phyloP scores from a whole-genome alignment of 2,888 invertebrate genomes.

The Spisula solida region DNA sequence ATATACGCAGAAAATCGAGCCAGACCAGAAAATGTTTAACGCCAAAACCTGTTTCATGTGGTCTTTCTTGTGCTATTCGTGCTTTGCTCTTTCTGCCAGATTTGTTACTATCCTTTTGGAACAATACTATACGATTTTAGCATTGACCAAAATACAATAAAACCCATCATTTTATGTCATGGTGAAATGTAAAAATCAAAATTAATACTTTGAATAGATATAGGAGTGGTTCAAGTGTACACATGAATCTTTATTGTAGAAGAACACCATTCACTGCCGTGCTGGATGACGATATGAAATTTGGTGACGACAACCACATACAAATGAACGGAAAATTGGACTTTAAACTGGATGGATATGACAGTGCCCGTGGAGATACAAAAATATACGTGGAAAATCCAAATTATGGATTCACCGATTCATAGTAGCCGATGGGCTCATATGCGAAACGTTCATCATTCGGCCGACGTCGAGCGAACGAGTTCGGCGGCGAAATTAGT shows the following conservation, averaged over 20 bases:
- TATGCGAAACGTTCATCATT: neutral
- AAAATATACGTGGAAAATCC: neutral
- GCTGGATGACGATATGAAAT: constrained; percentile 32
- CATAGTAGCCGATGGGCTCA: neutral
- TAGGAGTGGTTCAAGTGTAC: neutral
- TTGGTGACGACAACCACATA: constrained; percentile 29
- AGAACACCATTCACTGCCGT: neutral
- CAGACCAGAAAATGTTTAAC: too few relatives aligned
- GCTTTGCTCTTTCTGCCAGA: too few relatives aligned
- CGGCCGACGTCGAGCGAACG: neutral
- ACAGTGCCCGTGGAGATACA: neutral
- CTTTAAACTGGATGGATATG: constrained; percentile 21
- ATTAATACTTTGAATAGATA: too few relatives aligned
- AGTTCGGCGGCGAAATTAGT: neutral
- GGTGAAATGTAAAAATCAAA: too few relatives aligned
- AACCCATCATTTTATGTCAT: too few relatives aligned
- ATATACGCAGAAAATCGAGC: too few relatives aligned
- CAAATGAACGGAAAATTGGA: constrained; percentile 28
- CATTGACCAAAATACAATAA: too few relatives aligned
- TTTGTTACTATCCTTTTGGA: too few relatives aligned
- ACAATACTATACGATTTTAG: too few relatives aligned
- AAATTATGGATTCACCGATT: neutral
- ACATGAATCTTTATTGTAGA: constrained; percentile 17
- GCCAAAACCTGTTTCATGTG: too few relatives aligned
- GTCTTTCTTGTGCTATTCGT: too few relatives aligned